phyloP scores from a whole-genome alignment of 2,113 vertebrate genomes.

The Leucosticte australis region DNA sequence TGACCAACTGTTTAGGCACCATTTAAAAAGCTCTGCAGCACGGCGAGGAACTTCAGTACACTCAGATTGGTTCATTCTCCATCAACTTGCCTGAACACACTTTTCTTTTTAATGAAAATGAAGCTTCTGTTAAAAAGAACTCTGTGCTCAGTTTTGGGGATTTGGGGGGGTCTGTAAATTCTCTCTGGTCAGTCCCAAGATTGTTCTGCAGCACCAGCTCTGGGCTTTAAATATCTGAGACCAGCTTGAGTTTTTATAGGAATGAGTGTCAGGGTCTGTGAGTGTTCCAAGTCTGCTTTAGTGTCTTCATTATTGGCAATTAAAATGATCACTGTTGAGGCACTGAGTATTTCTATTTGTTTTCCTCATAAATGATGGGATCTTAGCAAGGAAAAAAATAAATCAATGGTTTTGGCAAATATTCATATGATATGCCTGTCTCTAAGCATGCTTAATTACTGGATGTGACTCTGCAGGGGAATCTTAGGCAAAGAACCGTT shows the following conservation, averaged over 20 bases:
- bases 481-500: not conserved
- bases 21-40: conserved; percentile 43
- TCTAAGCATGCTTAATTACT: not conserved
- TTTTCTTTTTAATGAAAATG: not conserved
- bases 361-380: not conserved
- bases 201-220: not conserved
- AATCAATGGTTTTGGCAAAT: not conserved
- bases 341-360: not conserved
- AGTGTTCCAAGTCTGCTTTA: not conserved
- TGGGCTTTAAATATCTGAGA: not conserved
- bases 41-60: not conserved
- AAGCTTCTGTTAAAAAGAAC: not conserved
- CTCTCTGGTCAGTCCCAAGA: not conserved
- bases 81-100: not conserved
- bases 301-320: not conserved
- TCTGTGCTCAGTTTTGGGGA: not conserved
- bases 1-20: conserved; percentile 50
- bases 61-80: conserved; percentile 33
- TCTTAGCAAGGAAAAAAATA: not conserved
- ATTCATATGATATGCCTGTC: not conserved
- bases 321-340: not conserved
- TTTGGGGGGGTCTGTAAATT: not conserved
- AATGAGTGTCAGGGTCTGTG: not conserved
- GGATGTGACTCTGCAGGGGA: not conserved
- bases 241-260: not conserved